Percentiles rank a stretch among this genome's conserved stretches.
Conservation (phyloP, 1,140 invertebrate genomes). For the Conus betulinus region DNA sequence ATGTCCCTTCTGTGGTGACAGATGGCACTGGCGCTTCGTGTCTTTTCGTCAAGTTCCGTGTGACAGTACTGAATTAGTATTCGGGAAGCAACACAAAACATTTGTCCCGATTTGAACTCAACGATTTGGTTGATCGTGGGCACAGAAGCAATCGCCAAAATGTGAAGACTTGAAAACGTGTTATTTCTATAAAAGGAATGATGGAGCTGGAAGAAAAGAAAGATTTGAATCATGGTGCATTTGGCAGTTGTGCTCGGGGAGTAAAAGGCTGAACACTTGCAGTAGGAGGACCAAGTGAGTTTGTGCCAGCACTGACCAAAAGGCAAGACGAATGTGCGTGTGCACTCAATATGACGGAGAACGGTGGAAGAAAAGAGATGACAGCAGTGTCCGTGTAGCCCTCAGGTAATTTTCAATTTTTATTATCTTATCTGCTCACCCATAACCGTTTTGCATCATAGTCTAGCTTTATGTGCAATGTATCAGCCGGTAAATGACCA, state of each 20-base stretch:
- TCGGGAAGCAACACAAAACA: constrained; percentile 35
- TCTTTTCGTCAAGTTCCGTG: constrained; percentile 26
- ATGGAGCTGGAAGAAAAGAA: not conserved
- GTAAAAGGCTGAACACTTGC: not conserved
- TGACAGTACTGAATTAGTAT: constrained; percentile 21
- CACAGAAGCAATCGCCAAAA: not conserved
- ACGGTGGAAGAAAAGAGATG: constrained; percentile 56
- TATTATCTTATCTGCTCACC: not conserved
- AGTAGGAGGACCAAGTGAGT: not conserved
- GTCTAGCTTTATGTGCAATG: not conserved
- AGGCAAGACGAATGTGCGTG: not conserved
- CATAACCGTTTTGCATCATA: not conserved
- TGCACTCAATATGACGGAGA: constrained; percentile 51
- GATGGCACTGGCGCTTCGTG: constrained; percentile 33
- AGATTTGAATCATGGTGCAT: not conserved
- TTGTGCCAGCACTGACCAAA: constrained; percentile 14
- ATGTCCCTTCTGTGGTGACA: constrained; percentile 22
- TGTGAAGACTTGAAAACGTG: not conserved
- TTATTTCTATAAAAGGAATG: not conserved
- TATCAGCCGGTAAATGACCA: not conserved
- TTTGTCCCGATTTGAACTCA: not conserved
- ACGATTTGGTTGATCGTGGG: constrained; percentile 19
- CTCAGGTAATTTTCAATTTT: constrained; percentile 54
- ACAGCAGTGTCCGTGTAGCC: constrained; percentile 63
- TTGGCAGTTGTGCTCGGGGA: not conserved